Evolutionary conservation across 2,888 invertebrate species (phyloP), one percentile per base, ranked within the genome.

Genomic region (Poecilobothrus nobilitatus): DNA sequence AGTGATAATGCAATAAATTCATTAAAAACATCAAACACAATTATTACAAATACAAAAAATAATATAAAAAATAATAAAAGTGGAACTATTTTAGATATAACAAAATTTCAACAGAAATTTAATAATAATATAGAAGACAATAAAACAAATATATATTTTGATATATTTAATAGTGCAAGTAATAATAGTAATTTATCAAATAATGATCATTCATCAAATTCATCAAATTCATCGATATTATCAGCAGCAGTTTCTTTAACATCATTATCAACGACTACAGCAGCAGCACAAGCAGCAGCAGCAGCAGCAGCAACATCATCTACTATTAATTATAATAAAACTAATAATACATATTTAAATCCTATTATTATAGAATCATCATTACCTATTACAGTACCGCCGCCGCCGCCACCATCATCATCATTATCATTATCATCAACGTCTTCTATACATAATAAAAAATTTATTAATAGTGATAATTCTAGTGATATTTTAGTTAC

Each of bases 251-350:
- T 68, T 41, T 67, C 18, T 61, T 53, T 53, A 53, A 53, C 70
- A 41, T 27, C 65, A 21, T 4, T 68, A 67, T 64, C 68, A 15
- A 69, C 66, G 41, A 65, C 53, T 61, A 1, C 63, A 34, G 61
- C 71, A 61, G 63, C 67, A 15, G 20, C 68, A 65, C 69, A n/a
- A n/a, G n/a, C 21, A 69, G 66, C 37, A 69, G 69, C 68, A 67
- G 65, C 63, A 34, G 61, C 71, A 61, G 63, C 67, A 15, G 20
- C 68, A 65, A 69, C 61, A 5, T 68, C n/a, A n/a, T n/a, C n/a
- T n/a, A n/a, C 66, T 62, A n/a, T 69, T 3, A 64, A 20, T 12
- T 69, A 70, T 27, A 27, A 27, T 27, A 27, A 27, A 27, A 27
- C 5, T 4, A 37, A 34, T 7, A 34, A 37, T 37, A 37, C 37